phyloP scores from a whole-genome alignment of 2,113 vertebrate genomes.

The Apeltes quadracus region DNA sequence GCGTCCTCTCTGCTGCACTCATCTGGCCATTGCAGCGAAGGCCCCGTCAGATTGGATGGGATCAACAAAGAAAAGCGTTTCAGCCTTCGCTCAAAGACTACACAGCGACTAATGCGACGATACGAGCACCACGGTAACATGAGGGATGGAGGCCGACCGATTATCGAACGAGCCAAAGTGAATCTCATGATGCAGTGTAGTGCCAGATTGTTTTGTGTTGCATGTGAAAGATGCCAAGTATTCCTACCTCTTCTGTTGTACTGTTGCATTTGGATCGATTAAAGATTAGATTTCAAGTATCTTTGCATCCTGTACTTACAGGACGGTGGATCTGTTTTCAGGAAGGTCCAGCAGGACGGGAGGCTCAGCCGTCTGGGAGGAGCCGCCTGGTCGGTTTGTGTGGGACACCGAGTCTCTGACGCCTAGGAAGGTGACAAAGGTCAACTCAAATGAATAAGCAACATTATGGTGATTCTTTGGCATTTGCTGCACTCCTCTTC shows the following conservation, averaged over 20 bases:
- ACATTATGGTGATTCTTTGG: neutral
- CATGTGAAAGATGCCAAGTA: neutral
- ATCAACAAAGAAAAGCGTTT: slow-evolving; percentile 14
- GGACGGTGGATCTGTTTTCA: slow-evolving; percentile 84
- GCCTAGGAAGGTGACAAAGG: slow-evolving; percentile 74
- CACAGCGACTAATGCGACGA: neutral
- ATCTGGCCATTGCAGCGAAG: neutral
- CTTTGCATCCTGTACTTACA: slow-evolving; percentile 80
- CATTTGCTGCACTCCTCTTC: neutral
- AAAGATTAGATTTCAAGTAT: too few species aligned
- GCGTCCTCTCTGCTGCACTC: slow-evolving; percentile 9
- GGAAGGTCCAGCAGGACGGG: slow-evolving; percentile 89
- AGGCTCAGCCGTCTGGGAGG: slow-evolving; percentile 83
- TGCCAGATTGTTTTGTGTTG: neutral
- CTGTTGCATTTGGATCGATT: too few species aligned
- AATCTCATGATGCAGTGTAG: neutral
- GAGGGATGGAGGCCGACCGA: neutral
- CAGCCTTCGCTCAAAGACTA: neutral
- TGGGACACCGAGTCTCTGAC: slow-evolving; percentile 94
- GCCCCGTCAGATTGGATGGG: neutral
- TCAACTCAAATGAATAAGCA: neutral
- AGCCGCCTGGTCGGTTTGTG: slow-evolving; percentile 81
- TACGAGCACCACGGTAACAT: neutral
- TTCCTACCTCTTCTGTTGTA: too few species aligned
- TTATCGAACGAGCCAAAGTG: neutral